Evolutionary conservation across 2,797 vertebrate species (phyloP).

Genomic region (Vipera ursinii): DNA sequence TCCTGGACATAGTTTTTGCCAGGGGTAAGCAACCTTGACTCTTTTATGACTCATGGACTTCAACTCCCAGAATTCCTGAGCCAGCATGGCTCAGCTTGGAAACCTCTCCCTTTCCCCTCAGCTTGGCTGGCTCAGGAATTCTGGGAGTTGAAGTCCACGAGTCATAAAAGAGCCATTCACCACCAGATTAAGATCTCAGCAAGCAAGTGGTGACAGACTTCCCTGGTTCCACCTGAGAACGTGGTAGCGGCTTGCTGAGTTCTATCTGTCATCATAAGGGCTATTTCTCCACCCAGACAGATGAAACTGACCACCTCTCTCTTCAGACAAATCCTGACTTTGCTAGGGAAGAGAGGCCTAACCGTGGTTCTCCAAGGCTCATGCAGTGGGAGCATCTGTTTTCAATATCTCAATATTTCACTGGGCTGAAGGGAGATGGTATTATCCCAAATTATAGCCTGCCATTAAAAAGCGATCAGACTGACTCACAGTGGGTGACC

Average conservation of each 20-base stretch:
- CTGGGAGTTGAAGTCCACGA: no score
- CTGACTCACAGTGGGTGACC: neutral
- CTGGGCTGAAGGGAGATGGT: neutral
- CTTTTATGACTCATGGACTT: no score
- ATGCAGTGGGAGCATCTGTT: neutral
- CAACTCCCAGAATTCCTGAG: no score
- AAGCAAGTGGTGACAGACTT: neutral
- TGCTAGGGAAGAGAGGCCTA: neutral
- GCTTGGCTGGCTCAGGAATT: no score
- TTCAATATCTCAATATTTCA: neutral
- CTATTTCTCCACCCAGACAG: neutral
- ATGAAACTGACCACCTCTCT: neutral
- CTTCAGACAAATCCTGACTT: neutral
- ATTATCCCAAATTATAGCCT: neutral
- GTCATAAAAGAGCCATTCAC: no score
- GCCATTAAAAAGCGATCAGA: neutral
- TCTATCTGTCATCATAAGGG: neutral
- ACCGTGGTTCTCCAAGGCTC: neutral
- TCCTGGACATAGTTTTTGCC: neutral
- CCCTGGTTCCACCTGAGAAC: neutral
- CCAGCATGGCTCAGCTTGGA: no score
- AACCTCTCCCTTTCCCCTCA: no score
- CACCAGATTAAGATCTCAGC: neutral
- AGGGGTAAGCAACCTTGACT: no score
- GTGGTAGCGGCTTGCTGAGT: neutral